Evolutionary conservation across 2,113 vertebrate genomes (phyloP), one percentile per base, ranked within the genome.

Genomic region (Dasyurus viverrinus): DNA sequence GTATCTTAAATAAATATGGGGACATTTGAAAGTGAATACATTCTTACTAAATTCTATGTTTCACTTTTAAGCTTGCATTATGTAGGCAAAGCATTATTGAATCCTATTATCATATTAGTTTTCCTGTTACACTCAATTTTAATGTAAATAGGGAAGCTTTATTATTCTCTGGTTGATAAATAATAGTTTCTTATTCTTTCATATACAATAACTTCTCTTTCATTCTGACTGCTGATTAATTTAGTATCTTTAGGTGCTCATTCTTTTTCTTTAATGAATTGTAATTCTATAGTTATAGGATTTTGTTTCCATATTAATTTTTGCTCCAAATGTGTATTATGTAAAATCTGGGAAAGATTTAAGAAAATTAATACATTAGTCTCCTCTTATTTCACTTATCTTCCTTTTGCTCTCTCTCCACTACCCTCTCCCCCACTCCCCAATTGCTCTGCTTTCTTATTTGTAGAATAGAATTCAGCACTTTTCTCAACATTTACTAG

Each of bases 251-350:
- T 60, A 76, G 2, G 2, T 42, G 68, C 23, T 90, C 76, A 52
- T 26, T 90, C n/a, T 2, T 68, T 19, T 92, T 76, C 90, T 94
- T 68, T 84, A 89, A 93, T 90, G 47, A 90, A 84, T 7, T 94
- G 55, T 90, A 90, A 55, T 84, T 92, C 22, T 55, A 47, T 27
- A 89, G 23, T 94, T 84, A 54, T 14, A 92, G 30, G 30, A 76
- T 14, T 42, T 92, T 93, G 93, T 92, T 92, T 53, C 90, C 90
- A 76, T 22, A 50, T 54, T 27, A 92, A 16, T 54, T 92, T 95
- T 30, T 84, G 90, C 50, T 42, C 24, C 14, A 46, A 76, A 76
- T n/a, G 57, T 36, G 11, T n/a, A 36, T 76, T 76, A 76, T 30
- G 16, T 76, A 76, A 76, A 76, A n/a, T 26, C 9, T 60, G 27